Evolutionary conservation across 2,113 vertebrate genomes (phyloP), one percentile per base, ranked within the genome.

Genomic region (Eulemur rufifrons): DNA sequence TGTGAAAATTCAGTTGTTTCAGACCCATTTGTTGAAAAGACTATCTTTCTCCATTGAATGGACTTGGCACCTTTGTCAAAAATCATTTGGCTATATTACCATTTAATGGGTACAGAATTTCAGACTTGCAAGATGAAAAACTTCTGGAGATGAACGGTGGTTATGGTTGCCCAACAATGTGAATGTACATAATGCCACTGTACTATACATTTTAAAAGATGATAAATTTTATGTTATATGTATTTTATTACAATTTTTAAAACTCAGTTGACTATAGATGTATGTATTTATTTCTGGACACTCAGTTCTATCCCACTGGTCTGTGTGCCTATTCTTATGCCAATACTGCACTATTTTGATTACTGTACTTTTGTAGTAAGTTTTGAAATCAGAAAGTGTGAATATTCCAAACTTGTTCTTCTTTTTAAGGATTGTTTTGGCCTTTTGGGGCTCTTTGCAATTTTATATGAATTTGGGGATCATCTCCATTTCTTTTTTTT

Each of bases 381-480:
- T 66, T 94, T 91, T 94, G 47, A 94, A 85, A 74, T 69, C 56
- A n/a, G 78, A 27, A 94, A 10, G 1, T 76, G 15, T 52, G 37
- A 84, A 80, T 92, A 74, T 10, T 52, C 11, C 39, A 92, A 68
- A 32, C 45, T 37, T 85, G 6, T 59, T 73, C 39, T n/a, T 76
- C 18, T 77, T 89, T 91, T 94, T 86, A n/a, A 86, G 42, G 45
- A 91, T 42, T 87, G 5, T 50, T 83, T 86, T 93, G 76, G 64
- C 14, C 29, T 42, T 63, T 61, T 6, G 21, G 61, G n/a, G 15
- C 11, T 37, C 71, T 18, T 85, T 80, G n/a, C 27, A 91, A 90
- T 56, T 91, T 34, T 63, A 52, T 8, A 73, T 77, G 76, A 77
- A 66, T 39, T n/a, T 78, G 27, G 64, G 52, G 21, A 66, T 23